phyloP scores from a whole-genome alignment of 2,797 vertebrate species.

The Smutsia temminckii region DNA sequence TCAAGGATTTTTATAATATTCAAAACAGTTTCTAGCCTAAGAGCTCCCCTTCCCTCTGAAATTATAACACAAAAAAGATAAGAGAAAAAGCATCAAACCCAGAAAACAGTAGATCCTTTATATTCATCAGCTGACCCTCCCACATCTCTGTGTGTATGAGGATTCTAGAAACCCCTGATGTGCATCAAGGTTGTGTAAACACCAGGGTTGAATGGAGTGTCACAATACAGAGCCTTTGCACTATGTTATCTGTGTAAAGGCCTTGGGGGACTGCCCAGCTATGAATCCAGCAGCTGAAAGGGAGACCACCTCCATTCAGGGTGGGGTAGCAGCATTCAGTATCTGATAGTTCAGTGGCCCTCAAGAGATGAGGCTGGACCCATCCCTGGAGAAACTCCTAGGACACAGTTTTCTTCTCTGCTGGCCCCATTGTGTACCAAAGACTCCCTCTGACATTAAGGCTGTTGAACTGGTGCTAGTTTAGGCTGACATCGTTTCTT shows the following conservation, averaged over 20 bases:
- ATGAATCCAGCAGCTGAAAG: neutral
- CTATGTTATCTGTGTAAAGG: neutral
- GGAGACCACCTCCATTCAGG: neutral
- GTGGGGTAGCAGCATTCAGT: fast-evolving
- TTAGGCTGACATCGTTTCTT: neutral
- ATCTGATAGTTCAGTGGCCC: fast-evolving
- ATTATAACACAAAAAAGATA: neutral
- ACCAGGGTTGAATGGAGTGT: too few species aligned
- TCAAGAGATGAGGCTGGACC: neutral
- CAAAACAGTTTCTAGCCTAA: neutral
- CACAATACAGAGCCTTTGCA: neutral
- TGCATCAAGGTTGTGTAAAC: neutral
- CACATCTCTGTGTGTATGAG: too few species aligned
- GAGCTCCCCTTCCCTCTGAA: neutral
- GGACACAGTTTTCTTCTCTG: neutral
- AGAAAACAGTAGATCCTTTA: neutral
- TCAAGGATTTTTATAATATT: neutral
- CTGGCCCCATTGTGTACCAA: neutral
- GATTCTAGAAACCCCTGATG: neutral
- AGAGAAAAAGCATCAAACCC: neutral
- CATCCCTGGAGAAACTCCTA: neutral
- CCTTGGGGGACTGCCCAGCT: neutral
- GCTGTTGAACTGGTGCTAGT: neutral
- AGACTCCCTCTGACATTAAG: neutral
- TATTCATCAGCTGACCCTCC: neutral